These are phyloP conservation scores for Zaprionus taronus DNA, from an alignment of 1,140 invertebrate genomes.

Conservation along the genomic window DNA sequence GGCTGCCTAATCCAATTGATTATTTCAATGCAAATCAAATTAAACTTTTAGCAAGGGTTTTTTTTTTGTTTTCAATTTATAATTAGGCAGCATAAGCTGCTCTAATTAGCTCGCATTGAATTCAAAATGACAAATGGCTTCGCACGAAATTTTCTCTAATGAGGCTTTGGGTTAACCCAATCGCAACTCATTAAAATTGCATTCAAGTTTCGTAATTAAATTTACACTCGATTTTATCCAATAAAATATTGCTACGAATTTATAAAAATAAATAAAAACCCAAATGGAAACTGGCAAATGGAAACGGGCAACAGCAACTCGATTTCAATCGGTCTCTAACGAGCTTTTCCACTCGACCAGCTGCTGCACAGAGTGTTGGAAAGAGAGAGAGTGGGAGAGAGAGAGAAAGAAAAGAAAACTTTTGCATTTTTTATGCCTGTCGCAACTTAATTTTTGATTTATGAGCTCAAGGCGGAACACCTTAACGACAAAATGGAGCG, in stretches of 20 bases:
- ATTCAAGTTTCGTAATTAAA: conserved; percentile 30
- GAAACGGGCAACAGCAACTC: neutral
- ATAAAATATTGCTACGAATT: neutral
- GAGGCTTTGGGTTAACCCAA: conserved; percentile 9
- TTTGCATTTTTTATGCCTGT: conserved; percentile 16
- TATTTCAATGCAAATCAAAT: neutral
- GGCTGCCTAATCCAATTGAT: neutral
- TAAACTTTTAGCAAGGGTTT: neutral
- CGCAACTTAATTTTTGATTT: conserved; percentile 50
- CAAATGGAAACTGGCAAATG: neutral
- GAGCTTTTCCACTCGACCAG: conserved; percentile 28
- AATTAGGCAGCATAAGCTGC: neutral
- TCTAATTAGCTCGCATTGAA: conserved; percentile 13
- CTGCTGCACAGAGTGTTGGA: neutral
- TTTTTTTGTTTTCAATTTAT: neutral
- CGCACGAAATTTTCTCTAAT: neutral
- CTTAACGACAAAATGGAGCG: conserved; percentile 4
- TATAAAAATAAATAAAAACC: neutral
- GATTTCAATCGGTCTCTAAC: conserved; percentile 26
- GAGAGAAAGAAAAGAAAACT: neutral
- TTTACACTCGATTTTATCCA: conserved; percentile 1
- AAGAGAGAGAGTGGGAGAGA: neutral
- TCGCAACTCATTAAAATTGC: conserved; percentile 22
- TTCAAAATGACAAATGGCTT: conserved; percentile 1
- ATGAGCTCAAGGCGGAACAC: conserved; percentile 29